Evolutionary conservation across 2,113 vertebrate species (phyloP).

Genomic region (Gavia stellata): DNA sequence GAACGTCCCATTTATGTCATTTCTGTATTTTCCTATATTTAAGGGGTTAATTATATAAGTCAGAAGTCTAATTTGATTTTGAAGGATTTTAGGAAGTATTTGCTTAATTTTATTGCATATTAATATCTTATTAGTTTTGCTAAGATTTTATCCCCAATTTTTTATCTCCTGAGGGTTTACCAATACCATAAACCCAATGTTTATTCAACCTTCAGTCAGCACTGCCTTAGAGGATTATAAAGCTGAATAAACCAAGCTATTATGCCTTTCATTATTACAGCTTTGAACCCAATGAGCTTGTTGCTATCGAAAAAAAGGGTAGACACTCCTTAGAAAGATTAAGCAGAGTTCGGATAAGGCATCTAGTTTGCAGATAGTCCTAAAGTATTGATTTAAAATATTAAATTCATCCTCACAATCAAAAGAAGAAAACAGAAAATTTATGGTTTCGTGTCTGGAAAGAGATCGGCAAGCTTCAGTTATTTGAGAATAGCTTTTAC

Average conservation of each 20-base stretch:
- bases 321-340: not conserved
- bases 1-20: not conserved
- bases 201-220: slow-evolving; percentile 16
- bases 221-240: slow-evolving; percentile 27
- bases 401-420: not conserved
- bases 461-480: not conserved
- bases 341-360: not conserved
- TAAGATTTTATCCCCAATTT: not conserved
- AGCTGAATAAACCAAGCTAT: slow-evolving; percentile 16
- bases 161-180: not conserved
- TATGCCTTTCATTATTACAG: not conserved
- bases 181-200: not conserved
- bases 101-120: slow-evolving; percentile 3
- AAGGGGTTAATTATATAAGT: not conserved
- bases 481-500: slow-evolving; percentile 25
- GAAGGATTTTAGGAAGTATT: not conserved
- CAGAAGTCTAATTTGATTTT: not conserved
- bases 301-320: not conserved
- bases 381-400: slow-evolving; percentile 32
- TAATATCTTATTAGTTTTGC: not conserved
- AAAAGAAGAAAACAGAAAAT: not conserved
- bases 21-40: not conserved
- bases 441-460: not conserved
- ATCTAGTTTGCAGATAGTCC: not conserved
- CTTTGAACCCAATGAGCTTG: not conserved